phyloP scores from a whole-genome alignment of 2,888 invertebrate species.

The Gymnosoma rotundatum region DNA sequence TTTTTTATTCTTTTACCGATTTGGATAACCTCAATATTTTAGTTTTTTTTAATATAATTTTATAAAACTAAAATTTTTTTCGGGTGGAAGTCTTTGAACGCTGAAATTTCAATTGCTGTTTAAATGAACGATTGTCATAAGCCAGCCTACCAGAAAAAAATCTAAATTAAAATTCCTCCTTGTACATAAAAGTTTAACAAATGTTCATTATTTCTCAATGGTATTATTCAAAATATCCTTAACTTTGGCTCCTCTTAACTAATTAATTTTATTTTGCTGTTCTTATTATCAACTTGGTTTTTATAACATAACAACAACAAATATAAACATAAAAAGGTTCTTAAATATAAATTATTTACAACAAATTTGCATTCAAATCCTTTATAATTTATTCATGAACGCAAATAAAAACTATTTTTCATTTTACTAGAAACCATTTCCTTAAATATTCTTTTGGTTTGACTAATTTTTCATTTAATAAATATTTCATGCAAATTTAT shows the following conservation, averaged over 20 bases:
- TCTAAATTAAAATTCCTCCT: too few relatives aligned
- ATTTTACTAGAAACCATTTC: slow-evolving; percentile 11
- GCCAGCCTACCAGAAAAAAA: too few relatives aligned
- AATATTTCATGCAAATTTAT: slow-evolving; percentile 27
- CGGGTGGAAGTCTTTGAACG: too few relatives aligned
- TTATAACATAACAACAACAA: background rate
- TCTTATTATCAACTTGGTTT: background rate
- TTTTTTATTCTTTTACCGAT: too few relatives aligned
- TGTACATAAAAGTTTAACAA: too few relatives aligned
- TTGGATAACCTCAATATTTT: too few relatives aligned
- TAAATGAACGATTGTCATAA: too few relatives aligned
- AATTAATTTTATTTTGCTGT: background rate
- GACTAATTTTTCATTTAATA: slow-evolving; percentile 2
- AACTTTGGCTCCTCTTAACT: background rate
- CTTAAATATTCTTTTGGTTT: slow-evolving; percentile 12
- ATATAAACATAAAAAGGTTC: background rate
- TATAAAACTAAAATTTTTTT: too few relatives aligned
- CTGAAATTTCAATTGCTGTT: too few relatives aligned
- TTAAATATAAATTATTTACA: slow-evolving; percentile 20
- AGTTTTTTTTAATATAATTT: too few relatives aligned
- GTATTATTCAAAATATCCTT: too few relatives aligned
- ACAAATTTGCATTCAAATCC: slow-evolving; percentile 17
- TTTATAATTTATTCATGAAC: slow-evolving; percentile 38
- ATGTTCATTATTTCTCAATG: too few relatives aligned
- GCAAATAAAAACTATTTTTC: slow-evolving; percentile 15